Conservation (phyloP, 1,140 invertebrate species). For the Oryzaephilus surinamensis region DNA sequence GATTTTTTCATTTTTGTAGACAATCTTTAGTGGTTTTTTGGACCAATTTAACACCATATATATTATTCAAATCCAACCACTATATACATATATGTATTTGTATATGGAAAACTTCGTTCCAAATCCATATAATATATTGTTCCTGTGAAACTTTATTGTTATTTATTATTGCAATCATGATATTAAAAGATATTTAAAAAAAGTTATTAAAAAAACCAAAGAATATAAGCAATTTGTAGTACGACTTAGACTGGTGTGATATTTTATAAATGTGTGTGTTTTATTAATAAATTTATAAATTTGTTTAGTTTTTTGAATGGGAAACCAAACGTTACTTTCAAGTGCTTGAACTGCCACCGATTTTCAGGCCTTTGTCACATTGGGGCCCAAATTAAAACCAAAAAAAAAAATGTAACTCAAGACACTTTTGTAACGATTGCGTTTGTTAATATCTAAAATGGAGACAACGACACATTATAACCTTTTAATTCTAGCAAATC, state of each 20-base stretch:
- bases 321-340: too few species aligned
- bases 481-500: conserved; percentile 22
- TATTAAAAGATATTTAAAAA: too few species aligned
- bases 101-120: too few species aligned
- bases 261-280: conserved; percentile 21
- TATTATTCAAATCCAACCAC: too few species aligned
- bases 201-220: not conserved
- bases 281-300: not conserved
- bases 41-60: too few species aligned
- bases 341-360: conserved; percentile 2
- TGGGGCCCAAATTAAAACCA: too few species aligned
- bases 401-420: conserved; percentile 13
- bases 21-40: too few species aligned
- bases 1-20: conserved; percentile 10
- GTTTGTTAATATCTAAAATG: conserved; percentile 24
- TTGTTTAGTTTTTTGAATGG: not conserved
- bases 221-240: conserved; percentile 28
- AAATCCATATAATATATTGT: too few species aligned
- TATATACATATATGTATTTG: too few species aligned
- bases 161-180: too few species aligned
- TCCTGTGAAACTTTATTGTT: too few species aligned
- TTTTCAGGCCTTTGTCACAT: too few species aligned
- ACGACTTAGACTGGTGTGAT: conserved; percentile 30
- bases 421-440: conserved; percentile 17
- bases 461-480: conserved; percentile 37